A percentile compares a stretch with the other conserved stretches of the same genome.
Conservation (phyloP, 2,888 invertebrate genomes). For the Nemoura dubitans region DNA sequence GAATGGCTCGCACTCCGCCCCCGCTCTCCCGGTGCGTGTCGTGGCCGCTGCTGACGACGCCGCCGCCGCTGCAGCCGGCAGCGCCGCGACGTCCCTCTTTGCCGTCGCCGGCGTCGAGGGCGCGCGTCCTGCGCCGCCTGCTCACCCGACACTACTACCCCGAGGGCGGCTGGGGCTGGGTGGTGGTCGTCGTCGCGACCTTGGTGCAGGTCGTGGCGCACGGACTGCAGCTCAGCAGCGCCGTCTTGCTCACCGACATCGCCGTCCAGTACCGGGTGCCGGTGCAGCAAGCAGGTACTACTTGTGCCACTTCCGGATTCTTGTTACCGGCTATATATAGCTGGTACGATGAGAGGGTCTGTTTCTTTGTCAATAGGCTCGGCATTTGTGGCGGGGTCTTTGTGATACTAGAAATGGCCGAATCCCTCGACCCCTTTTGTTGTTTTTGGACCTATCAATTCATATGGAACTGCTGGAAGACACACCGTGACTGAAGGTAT, state of each 20-base stretch:
- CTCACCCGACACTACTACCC: slow-evolving; percentile 59
- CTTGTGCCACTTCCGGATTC: not conserved
- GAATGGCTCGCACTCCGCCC: not conserved
- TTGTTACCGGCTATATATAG: too few relatives aligned
- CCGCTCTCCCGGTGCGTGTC: slow-evolving; percentile 17
- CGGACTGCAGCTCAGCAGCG: slow-evolving; percentile 58
- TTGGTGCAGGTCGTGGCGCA: slow-evolving; percentile 59
- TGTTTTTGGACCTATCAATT: too few relatives aligned
- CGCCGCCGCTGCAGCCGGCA: not conserved
- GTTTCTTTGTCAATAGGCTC: too few relatives aligned
- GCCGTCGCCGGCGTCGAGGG: not conserved
- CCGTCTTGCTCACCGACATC: slow-evolving; percentile 52
- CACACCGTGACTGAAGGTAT: too few relatives aligned
- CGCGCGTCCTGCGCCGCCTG: slow-evolving; percentile 15
- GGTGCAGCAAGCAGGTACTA: slow-evolving; percentile 35
- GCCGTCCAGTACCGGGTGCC: slow-evolving; percentile 40
- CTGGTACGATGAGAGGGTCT: too few relatives aligned
- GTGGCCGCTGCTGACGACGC: slow-evolving; percentile 29
- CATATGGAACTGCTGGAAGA: too few relatives aligned
- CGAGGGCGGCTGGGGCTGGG: slow-evolving; percentile 64
- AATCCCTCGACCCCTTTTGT: too few relatives aligned
- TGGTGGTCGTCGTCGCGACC: slow-evolving; percentile 59
- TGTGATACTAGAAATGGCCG: too few relatives aligned
- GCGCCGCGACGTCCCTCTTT: slow-evolving; percentile 7
- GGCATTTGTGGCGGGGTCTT: too few relatives aligned